phyloP scores from a whole-genome alignment of 1,140 invertebrate genomes.

The Artemia franciscana region DNA sequence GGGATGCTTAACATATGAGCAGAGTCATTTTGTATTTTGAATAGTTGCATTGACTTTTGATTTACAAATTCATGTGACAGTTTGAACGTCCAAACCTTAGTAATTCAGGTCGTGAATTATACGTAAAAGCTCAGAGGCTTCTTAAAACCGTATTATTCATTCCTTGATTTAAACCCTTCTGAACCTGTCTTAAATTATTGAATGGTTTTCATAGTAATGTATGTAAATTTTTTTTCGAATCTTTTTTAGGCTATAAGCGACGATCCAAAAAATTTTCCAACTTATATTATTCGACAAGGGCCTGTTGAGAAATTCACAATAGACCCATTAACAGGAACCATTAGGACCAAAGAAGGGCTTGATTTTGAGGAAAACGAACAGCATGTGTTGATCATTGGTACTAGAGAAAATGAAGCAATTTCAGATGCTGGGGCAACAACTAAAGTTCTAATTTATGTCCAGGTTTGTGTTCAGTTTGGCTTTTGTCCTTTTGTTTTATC shows the following conservation, averaged over 20 bases:
- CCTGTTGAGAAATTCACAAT: slow-evolving; percentile 54
- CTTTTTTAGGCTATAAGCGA: slow-evolving; percentile 39
- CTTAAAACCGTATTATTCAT: no score
- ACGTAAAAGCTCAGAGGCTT: no score
- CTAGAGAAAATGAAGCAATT: slow-evolving; percentile 48
- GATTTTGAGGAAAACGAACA: slow-evolving; percentile 50
- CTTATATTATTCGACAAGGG: slow-evolving; percentile 58
- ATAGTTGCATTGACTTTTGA: no score
- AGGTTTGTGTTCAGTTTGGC: slow-evolving; percentile 26
- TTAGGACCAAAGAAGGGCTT: slow-evolving; percentile 44
- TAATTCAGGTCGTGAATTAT: no score
- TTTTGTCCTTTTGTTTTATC: background rate
- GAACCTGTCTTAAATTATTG: no score
- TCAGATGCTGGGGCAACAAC: slow-evolving; percentile 39
- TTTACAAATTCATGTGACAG: no score
- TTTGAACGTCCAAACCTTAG: no score
- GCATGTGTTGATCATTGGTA: slow-evolving; percentile 50
- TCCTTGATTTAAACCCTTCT: no score
- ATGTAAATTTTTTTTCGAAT: no score
- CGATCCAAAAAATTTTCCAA: slow-evolving; percentile 46
- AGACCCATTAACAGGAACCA: slow-evolving; percentile 45
- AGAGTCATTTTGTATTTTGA: no score
- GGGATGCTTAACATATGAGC: no score
- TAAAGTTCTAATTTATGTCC: slow-evolving; percentile 45
- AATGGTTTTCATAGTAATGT: no score